A percentile compares a stretch with the other conserved stretches of the same genome.
phyloP scores from a whole-genome alignment of 1,140 invertebrate genomes.

The Caenorhabditis remanei region DNA sequence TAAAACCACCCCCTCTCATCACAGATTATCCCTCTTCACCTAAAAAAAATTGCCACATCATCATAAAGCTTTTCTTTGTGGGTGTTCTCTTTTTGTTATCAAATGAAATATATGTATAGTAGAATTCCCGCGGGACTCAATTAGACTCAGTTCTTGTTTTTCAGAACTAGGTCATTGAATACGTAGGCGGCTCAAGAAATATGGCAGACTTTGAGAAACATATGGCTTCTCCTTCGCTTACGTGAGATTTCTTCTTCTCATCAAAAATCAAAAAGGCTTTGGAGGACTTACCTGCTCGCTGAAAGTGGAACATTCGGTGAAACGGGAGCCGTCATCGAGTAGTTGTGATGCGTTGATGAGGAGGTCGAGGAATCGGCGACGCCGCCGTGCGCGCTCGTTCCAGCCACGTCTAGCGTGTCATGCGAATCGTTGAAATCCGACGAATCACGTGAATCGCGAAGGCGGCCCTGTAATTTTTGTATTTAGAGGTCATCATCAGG shows the following conservation, averaged over 20 bases:
- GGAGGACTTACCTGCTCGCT: conserved; percentile 54
- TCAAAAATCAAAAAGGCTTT: neutral
- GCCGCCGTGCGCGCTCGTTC: conserved; percentile 53
- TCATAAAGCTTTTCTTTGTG: neutral
- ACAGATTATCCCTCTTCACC: neutral
- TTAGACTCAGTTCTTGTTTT: neutral
- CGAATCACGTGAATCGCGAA: conserved; percentile 58
- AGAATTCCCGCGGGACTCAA: neutral
- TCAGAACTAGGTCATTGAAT: neutral
- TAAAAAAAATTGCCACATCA: neutral
- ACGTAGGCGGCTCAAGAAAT: neutral
- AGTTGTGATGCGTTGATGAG: conserved; percentile 30
- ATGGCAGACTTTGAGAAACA: neutral
- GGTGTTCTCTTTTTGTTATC: no score
- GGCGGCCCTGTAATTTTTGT: conserved; percentile 38
- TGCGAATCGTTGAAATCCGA: conserved; percentile 60
- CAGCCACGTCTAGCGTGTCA: conserved; percentile 56
- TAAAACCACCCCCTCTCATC: neutral
- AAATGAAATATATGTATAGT: neutral
- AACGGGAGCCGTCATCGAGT: conserved; percentile 63
- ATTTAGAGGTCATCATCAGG: neutral
- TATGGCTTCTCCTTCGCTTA: neutral
- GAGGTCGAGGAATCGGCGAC: conserved; percentile 43
- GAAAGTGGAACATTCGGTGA: conserved; percentile 61
- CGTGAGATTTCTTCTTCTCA: neutral